Evolutionary conservation across 2,113 vertebrate genomes (phyloP).

Genomic region (Mirza zaza): DNA sequence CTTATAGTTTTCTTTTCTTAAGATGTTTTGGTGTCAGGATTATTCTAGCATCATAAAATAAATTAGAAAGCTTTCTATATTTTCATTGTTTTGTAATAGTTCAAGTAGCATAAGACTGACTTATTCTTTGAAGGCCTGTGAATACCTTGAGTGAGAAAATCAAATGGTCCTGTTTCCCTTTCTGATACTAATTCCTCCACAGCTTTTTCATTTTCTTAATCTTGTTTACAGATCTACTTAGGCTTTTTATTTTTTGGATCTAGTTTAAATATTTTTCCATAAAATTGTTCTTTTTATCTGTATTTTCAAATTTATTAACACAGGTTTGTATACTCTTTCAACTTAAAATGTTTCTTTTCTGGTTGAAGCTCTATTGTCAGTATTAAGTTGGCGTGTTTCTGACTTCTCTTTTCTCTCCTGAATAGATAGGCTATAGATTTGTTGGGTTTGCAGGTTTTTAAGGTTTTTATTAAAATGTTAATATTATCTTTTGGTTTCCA

Average conservation of each 20-base stretch:
- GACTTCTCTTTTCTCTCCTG: neutral
- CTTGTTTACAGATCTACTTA: neutral
- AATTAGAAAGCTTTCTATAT: neutral
- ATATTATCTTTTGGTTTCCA: neutral
- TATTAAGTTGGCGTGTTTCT: neutral
- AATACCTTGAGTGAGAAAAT: neutral
- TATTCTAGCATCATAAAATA: neutral
- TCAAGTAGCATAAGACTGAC: neutral
- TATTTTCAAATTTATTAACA: neutral
- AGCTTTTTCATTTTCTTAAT: neutral
- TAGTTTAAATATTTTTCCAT: neutral
- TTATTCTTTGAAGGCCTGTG: neutral
- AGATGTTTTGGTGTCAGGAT: neutral
- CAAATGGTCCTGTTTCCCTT: neutral
- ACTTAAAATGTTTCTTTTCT: neutral
- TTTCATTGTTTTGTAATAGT: neutral
- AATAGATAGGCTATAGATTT: neutral
- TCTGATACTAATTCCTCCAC: neutral
- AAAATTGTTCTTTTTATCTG: neutral
- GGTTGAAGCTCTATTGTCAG: neutral
- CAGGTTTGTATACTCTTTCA: neutral
- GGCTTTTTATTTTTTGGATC: neutral
- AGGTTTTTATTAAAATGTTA: neutral
- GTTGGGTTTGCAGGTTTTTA: neutral
- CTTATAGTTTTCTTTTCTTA: neutral